These are phyloP conservation scores for Cephus sareptanus DNA, from an alignment of 2,888 invertebrate species.

Conservation along the genomic window DNA sequence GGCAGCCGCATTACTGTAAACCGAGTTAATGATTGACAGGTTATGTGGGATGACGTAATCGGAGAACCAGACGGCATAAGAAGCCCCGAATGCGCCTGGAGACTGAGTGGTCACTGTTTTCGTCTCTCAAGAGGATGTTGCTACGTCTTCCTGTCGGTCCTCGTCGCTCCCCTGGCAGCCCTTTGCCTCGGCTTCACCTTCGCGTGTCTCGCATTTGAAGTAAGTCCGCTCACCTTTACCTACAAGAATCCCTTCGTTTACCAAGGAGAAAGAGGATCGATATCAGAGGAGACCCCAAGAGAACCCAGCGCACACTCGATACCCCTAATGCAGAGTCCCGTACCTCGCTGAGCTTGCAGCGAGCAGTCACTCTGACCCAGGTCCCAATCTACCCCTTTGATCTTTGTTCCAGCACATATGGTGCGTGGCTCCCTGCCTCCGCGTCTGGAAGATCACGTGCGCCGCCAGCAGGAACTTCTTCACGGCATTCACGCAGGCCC, in stretches of 20 bases:
- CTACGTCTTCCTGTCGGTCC: conserved; percentile 76
- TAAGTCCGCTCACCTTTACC: conserved; percentile 49
- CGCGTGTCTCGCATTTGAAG: conserved; percentile 79
- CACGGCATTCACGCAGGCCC: conserved; percentile 71
- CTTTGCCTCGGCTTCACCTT: conserved; percentile 75
- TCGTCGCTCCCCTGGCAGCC: conserved; percentile 77
- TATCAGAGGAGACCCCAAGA: background rate
- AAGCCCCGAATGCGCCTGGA: conserved; percentile 79
- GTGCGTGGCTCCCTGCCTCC: conserved; percentile 76
- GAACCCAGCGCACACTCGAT: background rate
- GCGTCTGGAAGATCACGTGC: conserved; percentile 76
- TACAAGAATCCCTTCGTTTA: no score
- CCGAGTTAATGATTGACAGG: conserved; percentile 63
- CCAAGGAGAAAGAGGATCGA: no score
- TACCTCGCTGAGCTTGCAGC: no score
- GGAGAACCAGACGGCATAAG: conserved; percentile 78
- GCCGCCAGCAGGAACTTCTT: conserved; percentile 72
- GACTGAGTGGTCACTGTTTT: conserved; percentile 75
- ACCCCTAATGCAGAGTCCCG: background rate
- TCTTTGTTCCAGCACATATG: conserved; percentile 75
- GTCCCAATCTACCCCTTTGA: no score
- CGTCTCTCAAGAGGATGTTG: conserved; percentile 74
- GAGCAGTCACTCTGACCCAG: no score
- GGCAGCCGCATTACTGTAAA: background rate
- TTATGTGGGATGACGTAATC: conserved; percentile 78